Conservation (phyloP, 2,797 vertebrate genomes). For the Arrhamphus sclerolepis region DNA sequence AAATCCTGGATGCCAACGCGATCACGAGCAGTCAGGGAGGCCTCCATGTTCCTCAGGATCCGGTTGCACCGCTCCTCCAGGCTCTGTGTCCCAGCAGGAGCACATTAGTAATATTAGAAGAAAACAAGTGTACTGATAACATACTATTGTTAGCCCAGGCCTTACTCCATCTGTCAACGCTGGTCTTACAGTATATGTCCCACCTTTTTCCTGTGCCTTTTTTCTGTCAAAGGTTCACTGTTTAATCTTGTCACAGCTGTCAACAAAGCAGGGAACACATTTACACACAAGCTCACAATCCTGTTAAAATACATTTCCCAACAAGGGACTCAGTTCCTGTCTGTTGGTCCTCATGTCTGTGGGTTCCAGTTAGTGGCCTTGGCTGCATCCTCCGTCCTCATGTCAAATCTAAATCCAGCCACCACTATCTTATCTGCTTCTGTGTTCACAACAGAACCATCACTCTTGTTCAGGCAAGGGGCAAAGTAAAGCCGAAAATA, state of each 20-base stretch:
- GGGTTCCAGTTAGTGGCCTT: conserved; percentile 61
- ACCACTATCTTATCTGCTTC: conserved; percentile 72
- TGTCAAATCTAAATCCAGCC: conserved; percentile 53
- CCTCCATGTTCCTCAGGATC: conserved; percentile 88
- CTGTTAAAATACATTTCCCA: conserved; percentile 34
- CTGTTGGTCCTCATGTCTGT: conserved; percentile 41
- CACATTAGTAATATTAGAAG: conserved; percentile 13
- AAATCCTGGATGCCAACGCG: conserved; percentile 96
- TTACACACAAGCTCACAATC: conserved; percentile 22
- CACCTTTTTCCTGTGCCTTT: conserved; percentile 1
- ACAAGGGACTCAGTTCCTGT: conserved; percentile 45
- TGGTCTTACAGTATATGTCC: not conserved
- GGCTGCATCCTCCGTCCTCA: conserved; percentile 56
- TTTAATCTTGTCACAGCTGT: not conserved
- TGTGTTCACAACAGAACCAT: conserved; percentile 38
- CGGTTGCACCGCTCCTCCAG: conserved; percentile 84
- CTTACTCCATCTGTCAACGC: not conserved
- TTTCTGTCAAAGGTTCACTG: not conserved
- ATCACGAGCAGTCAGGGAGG: conserved; percentile 90
- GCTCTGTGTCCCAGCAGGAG: conserved; percentile 62
- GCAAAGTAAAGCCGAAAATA: conserved; percentile 5
- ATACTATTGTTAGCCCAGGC: conserved; percentile 10
- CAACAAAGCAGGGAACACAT: conserved; percentile 2
- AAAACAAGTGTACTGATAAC: conserved; percentile 4
- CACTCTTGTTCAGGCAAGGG: conserved; percentile 33